phyloP scores from a whole-genome alignment of 2,797 vertebrate genomes.

The Strix occidentalis region DNA sequence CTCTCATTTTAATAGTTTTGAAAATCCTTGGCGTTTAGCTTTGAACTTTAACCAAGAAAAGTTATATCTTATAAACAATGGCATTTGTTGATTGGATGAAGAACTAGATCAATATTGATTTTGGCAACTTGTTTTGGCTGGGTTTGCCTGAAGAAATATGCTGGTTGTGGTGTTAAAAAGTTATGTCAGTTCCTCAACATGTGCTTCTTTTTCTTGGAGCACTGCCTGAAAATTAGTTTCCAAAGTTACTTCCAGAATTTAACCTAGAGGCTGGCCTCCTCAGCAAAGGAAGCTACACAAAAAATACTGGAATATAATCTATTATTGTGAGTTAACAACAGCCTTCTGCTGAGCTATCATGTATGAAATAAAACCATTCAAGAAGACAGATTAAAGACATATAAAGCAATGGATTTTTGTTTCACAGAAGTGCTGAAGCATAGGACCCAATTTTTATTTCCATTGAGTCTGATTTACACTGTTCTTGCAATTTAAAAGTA shows the following conservation, averaged over 20 bases:
- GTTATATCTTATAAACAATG: constrained; percentile 96
- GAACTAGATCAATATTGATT: constrained; percentile 84
- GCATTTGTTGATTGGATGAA: constrained; percentile 91
- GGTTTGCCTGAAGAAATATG: constrained; percentile 77
- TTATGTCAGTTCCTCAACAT: constrained; percentile 88
- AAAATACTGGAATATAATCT: constrained; percentile 51
- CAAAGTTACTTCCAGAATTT: constrained; percentile 81
- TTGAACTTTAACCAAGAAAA: constrained; percentile 95
- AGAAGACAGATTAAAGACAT: background rate
- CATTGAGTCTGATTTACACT: background rate
- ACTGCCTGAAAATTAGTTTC: constrained; percentile 76
- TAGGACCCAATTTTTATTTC: background rate
- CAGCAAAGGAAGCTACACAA: constrained; percentile 68
- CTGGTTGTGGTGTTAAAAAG: constrained; percentile 85
- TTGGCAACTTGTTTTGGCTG: constrained; percentile 82
- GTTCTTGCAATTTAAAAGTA: background rate
- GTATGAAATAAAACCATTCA: constrained; percentile 30
- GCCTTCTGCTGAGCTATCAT: constrained; percentile 14
- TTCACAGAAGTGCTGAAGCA: background rate
- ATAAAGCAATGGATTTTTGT: background rate
- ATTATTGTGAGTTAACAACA: constrained; percentile 34
- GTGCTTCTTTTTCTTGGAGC: constrained; percentile 81
- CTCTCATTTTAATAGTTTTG: constrained; percentile 86
- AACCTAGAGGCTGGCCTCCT: constrained; percentile 72
- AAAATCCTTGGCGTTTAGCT: constrained; percentile 89